These are phyloP conservation scores for Carterocephalus palaemon DNA, from an alignment of 2,888 invertebrate genomes.

Conservation along the genomic window DNA sequence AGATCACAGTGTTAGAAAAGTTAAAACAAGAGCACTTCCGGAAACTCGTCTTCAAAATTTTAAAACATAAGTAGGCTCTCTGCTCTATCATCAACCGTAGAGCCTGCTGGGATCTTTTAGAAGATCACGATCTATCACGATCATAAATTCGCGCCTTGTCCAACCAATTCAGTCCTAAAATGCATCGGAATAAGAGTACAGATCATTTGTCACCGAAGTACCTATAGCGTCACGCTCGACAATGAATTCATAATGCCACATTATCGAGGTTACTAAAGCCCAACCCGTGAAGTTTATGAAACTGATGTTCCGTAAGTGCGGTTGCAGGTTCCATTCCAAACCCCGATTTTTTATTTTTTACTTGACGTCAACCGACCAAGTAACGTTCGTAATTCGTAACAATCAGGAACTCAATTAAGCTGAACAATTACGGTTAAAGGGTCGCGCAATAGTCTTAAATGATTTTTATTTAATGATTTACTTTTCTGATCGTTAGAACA, in stretches of 20 bases:
- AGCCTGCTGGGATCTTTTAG: not conserved
- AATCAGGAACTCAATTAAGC: slow-evolving; percentile 3
- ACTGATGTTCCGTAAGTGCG: slow-evolving; percentile 33
- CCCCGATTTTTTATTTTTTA: slow-evolving; percentile 25
- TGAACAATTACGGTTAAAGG: not conserved
- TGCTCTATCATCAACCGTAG: slow-evolving; percentile 8
- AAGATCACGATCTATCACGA: slow-evolving; percentile 10
- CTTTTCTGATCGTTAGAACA: not conserved
- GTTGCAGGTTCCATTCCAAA: slow-evolving; percentile 25
- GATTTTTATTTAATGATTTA: not conserved
- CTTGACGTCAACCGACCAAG: not conserved
- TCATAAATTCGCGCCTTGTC: no score
- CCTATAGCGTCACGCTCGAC: slow-evolving; percentile 13
- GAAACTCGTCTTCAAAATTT: slow-evolving; percentile 8
- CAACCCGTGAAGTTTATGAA: slow-evolving; percentile 29
- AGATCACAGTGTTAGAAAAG: no score
- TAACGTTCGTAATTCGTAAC: slow-evolving; percentile 16
- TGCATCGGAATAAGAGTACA: not conserved
- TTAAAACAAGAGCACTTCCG: slow-evolving; percentile 1
- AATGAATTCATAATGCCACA: slow-evolving; percentile 23
- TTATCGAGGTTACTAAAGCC: slow-evolving; percentile 26
- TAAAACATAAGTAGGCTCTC: not conserved
- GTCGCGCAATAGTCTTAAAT: slow-evolving; percentile 1
- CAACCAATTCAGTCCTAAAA: no score
- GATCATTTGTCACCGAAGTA: not conserved